Conservation (phyloP, 2,888 invertebrate genomes). For the Ormyrus labotus region DNA sequence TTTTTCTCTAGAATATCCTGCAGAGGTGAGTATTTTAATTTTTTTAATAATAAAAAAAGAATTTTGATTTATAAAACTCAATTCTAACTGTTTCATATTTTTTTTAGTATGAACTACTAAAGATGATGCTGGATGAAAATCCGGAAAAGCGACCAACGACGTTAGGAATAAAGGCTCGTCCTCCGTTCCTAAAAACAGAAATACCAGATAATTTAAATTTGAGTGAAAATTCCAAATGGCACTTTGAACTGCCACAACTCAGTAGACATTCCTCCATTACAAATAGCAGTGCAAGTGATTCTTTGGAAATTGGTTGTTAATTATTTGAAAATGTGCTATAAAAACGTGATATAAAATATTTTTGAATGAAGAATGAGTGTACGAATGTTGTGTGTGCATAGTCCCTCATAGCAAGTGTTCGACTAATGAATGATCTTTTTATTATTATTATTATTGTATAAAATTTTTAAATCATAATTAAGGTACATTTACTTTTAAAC, state of each 20-base stretch:
- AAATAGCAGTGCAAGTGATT: constrained; percentile 64
- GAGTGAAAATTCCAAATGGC: constrained; percentile 74
- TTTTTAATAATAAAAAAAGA: constrained; percentile 10
- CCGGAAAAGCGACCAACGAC: constrained; percentile 87
- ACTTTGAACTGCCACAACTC: constrained; percentile 78
- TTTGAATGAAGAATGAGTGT: constrained; percentile 34
- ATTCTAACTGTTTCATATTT: constrained; percentile 22
- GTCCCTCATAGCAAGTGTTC: constrained; percentile 12
- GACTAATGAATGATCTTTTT: constrained; percentile 39
- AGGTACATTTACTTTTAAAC: constrained; percentile 38
- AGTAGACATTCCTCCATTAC: constrained; percentile 69
- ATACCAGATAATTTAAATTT: constrained; percentile 71
- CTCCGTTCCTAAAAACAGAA: constrained; percentile 76
- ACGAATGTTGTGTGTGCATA: constrained; percentile 8
- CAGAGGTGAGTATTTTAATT: constrained; percentile 80
- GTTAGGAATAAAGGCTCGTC: constrained; percentile 81
- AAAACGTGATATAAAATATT: constrained; percentile 50
- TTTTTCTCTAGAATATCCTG: constrained; percentile 81
- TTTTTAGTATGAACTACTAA: constrained; percentile 83
- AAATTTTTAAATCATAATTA: constrained; percentile 45
- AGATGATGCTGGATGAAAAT: constrained; percentile 85
- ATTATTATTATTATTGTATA: constrained; percentile 14
- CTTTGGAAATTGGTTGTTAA: constrained; percentile 58
- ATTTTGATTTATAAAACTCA: background rate
- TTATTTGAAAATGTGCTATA: constrained; percentile 44